Percentiles rank a stretch among this genome's conserved stretches.
phyloP scores from a whole-genome alignment of 2,797 vertebrate genomes.

The Cichlasoma orientale region DNA sequence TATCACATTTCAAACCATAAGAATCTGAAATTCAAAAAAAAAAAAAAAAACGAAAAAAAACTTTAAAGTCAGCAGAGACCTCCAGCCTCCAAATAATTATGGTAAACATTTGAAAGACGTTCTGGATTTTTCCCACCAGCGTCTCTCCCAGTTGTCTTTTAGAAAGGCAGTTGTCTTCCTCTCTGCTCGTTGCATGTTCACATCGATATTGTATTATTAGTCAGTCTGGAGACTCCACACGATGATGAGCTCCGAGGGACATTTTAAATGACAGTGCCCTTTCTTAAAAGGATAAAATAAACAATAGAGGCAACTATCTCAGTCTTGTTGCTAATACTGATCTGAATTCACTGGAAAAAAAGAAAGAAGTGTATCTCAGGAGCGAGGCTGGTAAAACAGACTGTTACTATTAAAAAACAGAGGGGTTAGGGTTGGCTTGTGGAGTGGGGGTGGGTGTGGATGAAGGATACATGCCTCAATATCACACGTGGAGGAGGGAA shows the following conservation, averaged over 20 bases:
- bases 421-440: not conserved
- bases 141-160: constrained; percentile 45
- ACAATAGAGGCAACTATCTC: constrained; percentile 38
- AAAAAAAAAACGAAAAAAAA: too few relatives aligned
- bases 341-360: constrained; percentile 47
- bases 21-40: constrained; percentile 33
- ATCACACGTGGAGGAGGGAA: constrained; percentile 65
- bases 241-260: constrained; percentile 63
- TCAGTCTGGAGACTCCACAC: constrained; percentile 53
- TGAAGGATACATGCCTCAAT: constrained; percentile 59
- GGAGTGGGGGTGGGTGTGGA: not conserved
- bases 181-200: constrained; percentile 32
- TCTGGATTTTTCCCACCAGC: constrained; percentile 40
- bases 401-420: constrained; percentile 46
- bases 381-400: constrained; percentile 30
- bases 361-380: constrained; percentile 29
- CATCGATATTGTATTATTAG: constrained; percentile 59
- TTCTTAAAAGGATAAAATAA: constrained; percentile 52
- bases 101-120: constrained; percentile 11
- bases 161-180: constrained; percentile 37
- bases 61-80: constrained; percentile 41
- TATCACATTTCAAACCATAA: not conserved
- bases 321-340: constrained; percentile 50
- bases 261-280: constrained; percentile 69
- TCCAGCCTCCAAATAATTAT: constrained; percentile 11